Percentiles rank a stretch among this genome's conserved stretches.
Evolutionary conservation across 2,888 invertebrate species (phyloP).

Genomic region (Ypsolopha scabrella): DNA sequence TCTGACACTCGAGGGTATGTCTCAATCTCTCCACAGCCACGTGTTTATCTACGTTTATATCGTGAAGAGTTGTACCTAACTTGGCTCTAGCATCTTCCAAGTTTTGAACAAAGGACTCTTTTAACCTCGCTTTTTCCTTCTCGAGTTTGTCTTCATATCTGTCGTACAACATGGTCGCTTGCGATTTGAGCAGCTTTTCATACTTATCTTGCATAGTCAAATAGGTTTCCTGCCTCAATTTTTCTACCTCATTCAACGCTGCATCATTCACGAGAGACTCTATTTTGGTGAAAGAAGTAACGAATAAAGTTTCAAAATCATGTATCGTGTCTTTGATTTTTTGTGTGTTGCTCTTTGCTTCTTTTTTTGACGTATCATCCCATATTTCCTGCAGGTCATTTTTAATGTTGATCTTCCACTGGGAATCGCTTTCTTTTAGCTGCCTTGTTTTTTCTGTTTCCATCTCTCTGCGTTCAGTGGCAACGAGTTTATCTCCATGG

Average conservation of each 20-base stretch:
- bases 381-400: conserved; percentile 19
- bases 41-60: conserved; percentile 48
- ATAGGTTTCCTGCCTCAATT: conserved; percentile 23
- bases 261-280: conserved; percentile 37
- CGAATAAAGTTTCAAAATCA: conserved; percentile 35
- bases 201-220: conserved; percentile 33
- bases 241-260: conserved; percentile 32
- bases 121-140: conserved; percentile 29
- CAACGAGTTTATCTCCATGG: conserved; percentile 26
- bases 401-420: conserved; percentile 34
- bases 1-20: conserved; percentile 40
- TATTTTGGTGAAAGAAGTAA: conserved; percentile 33
- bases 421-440: conserved; percentile 28
- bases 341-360: conserved; percentile 27
- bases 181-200: conserved; percentile 27
- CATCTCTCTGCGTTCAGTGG: conserved; percentile 25
- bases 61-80: conserved; percentile 30
- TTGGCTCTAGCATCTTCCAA: conserved; percentile 22
- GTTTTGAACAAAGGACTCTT: conserved; percentile 29
- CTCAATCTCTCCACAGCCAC: conserved; percentile 41
- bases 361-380: conserved; percentile 22
- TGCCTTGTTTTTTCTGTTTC: conserved; percentile 24
- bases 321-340: conserved; percentile 31
- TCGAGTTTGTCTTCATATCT: conserved; percentile 29
- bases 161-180: conserved; percentile 39